Evolutionary conservation across 2,797 vertebrate genomes (phyloP).

Genomic region (Lagorchestes hirsutus): DNA sequence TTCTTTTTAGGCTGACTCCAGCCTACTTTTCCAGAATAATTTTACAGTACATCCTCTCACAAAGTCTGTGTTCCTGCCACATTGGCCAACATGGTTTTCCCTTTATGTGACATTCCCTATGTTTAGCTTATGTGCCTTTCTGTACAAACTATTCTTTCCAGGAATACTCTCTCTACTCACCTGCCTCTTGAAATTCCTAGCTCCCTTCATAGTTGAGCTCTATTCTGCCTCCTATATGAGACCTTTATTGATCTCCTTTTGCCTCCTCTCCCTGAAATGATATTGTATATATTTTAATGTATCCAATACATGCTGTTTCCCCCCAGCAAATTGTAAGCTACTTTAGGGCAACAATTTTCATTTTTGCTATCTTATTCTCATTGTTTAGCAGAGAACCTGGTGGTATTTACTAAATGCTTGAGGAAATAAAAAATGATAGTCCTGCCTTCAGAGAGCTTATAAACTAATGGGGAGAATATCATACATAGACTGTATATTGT

Average conservation of each 20-base stretch:
- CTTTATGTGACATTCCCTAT: neutral
- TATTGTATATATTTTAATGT: neutral
- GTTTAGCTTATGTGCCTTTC: neutral
- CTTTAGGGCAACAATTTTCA: neutral
- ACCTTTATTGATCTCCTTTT: neutral
- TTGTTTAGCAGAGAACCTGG: neutral
- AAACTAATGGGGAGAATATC: neutral
- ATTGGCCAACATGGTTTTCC: neutral
- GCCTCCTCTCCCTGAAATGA: neutral
- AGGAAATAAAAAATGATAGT: neutral
- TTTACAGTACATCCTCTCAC: neutral
- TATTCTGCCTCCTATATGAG: neutral
- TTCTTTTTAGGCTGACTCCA: neutral
- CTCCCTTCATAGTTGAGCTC: neutral
- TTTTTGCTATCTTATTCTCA: neutral
- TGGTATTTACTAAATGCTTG: neutral
- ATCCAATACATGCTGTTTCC: neutral
- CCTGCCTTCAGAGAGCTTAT: neutral
- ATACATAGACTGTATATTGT: neutral
- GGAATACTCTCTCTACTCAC: neutral
- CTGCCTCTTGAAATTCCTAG: neutral
- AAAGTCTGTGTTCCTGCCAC: neutral
- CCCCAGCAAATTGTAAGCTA: neutral
- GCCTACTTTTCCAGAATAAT: neutral
- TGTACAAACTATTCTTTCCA: neutral